phyloP scores from a whole-genome alignment of 2,797 vertebrate species.

The Sebastes steindachneri region DNA sequence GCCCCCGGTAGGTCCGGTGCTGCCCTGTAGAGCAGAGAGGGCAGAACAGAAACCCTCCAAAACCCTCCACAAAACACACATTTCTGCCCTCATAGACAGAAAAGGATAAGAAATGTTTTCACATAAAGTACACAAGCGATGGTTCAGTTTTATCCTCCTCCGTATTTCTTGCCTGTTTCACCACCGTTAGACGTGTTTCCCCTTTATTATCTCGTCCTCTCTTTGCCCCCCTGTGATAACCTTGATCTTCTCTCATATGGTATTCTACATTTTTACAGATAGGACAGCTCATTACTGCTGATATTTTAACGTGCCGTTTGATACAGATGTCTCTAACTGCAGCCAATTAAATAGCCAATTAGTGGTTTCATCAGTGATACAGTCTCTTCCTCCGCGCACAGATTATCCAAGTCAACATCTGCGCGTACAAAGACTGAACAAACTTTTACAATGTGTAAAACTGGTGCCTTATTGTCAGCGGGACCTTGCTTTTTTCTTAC shows the following conservation, averaged over 20 bases:
- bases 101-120: not conserved
- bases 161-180: slow-evolving; percentile 1
- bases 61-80: slow-evolving; percentile 28
- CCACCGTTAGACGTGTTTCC: not conserved
- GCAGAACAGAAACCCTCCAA: slow-evolving; percentile 15
- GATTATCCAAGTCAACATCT: slow-evolving; percentile 56
- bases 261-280: slow-evolving; percentile 25
- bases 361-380: slow-evolving; percentile 51
- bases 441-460: slow-evolving; percentile 25
- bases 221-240: slow-evolving; percentile 4
- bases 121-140: slow-evolving; percentile 4
- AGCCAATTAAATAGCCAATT: slow-evolving; percentile 69
- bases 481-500: slow-evolving; percentile 39
- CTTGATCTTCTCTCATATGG: not conserved
- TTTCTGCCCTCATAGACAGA: not conserved
- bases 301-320: slow-evolving; percentile 53
- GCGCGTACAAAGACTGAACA: slow-evolving; percentile 34
- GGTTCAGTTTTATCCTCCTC: not conserved
- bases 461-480: slow-evolving; percentile 38
- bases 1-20: slow-evolving; percentile 10
- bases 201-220: not conserved
- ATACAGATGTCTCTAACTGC: slow-evolving; percentile 52
- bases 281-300: slow-evolving; percentile 54
- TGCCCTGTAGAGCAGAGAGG: slow-evolving; percentile 15
- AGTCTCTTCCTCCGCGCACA: slow-evolving; percentile 15